phyloP scores from a whole-genome alignment of 2,797 vertebrate genomes.

The Mustela erminea region DNA sequence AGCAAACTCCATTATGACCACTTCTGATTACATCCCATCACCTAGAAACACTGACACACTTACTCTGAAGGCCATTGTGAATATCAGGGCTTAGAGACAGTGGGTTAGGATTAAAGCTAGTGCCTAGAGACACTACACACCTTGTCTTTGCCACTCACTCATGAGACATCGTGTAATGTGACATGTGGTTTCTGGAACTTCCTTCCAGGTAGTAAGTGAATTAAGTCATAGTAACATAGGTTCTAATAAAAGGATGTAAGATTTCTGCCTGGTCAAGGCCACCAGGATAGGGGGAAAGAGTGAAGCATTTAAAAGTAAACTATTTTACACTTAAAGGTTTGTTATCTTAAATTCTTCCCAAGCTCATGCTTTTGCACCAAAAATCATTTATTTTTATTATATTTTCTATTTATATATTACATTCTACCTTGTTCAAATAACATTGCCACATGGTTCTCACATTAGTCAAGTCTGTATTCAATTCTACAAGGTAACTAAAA shows the following conservation, averaged over 20 bases:
- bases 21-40: not conserved
- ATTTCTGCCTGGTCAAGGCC: not conserved
- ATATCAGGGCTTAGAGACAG: not conserved
- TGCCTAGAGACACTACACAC: not conserved
- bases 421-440: not conserved
- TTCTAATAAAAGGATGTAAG: not conserved
- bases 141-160: not conserved
- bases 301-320: not conserved
- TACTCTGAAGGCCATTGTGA: not conserved
- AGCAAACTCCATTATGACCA: not conserved
- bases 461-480: not conserved
- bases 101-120: not conserved
- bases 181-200: not conserved
- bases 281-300: not conserved
- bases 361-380: not conserved
- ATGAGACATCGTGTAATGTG: not conserved
- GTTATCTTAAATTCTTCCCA: not conserved
- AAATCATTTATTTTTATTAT: slow-evolving; percentile 21
- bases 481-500: not conserved
- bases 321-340: not conserved
- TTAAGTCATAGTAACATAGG: not conserved
- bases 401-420: not conserved
- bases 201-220: slow-evolving; percentile 6
- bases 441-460: not conserved
- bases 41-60: not conserved